phyloP scores from a whole-genome alignment of 1,140 invertebrate species.

The Ceratina calcarata region DNA sequence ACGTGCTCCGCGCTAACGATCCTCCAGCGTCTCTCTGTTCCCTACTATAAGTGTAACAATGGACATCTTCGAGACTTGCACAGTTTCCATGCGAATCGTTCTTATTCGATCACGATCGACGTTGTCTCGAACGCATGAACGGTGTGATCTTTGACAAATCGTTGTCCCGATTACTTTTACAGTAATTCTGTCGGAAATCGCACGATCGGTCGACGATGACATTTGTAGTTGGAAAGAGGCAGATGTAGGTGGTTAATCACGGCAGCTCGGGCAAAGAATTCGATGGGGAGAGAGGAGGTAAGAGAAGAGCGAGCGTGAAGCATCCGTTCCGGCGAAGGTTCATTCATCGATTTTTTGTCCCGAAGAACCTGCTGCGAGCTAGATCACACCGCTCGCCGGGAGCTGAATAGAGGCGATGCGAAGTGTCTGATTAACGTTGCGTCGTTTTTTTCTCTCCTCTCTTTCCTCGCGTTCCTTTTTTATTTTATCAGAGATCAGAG shows the following conservation, averaged over 20 bases:
- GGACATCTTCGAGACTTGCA: too few species aligned
- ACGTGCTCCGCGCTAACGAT: constrained; percentile 61
- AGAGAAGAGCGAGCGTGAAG: constrained; percentile 54
- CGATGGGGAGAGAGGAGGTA: constrained; percentile 29
- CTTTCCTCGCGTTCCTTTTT: neutral
- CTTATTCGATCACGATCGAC: too few species aligned
- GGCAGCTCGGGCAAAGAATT: neutral
- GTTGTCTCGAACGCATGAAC: too few species aligned
- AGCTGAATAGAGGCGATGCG: constrained; percentile 73
- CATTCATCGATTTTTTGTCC: constrained; percentile 77
- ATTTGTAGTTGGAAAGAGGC: too few species aligned
- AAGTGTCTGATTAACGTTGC: constrained; percentile 74
- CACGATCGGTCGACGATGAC: too few species aligned
- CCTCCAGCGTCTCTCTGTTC: constrained; percentile 14
- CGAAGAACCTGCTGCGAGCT: constrained; percentile 71
- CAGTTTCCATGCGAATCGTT: too few species aligned
- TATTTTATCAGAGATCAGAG: constrained; percentile 65
- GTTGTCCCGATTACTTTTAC: too few species aligned
- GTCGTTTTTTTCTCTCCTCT: neutral
- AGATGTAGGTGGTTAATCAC: neutral
- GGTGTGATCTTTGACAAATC: too few species aligned
- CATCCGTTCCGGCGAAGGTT: constrained; percentile 71
- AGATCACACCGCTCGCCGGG: constrained; percentile 68
- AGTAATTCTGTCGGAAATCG: too few species aligned
- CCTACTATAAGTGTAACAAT: neutral